Conservation (phyloP, 1,140 invertebrate species). For the Macrobrachium rosenbergii region DNA sequence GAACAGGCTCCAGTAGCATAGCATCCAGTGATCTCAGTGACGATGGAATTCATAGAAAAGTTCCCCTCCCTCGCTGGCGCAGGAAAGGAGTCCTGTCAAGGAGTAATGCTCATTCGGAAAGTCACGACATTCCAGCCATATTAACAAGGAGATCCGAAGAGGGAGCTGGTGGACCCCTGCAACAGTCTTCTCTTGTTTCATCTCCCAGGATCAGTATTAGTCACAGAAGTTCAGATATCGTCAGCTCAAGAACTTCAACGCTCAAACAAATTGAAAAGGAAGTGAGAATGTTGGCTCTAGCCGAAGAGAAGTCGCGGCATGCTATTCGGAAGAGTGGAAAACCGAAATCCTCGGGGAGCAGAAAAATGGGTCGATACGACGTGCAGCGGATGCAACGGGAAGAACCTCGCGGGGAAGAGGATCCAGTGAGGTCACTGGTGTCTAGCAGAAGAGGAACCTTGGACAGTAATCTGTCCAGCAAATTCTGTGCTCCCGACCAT, state of each 20-base stretch:
- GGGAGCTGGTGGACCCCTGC: not conserved
- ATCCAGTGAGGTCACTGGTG: not conserved
- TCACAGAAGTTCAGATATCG: slow-evolving; percentile 39
- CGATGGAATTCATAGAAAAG: not conserved
- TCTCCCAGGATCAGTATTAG: slow-evolving; percentile 34
- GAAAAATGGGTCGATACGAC: not conserved
- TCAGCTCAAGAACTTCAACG: slow-evolving; percentile 46
- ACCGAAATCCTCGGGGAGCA: not conserved
- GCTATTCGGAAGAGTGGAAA: not conserved
- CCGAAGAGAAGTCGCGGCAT: slow-evolving; percentile 41
- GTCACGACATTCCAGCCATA: slow-evolving; percentile 31
- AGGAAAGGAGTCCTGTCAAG: slow-evolving; percentile 1
- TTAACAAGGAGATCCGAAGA: slow-evolving; percentile 14
- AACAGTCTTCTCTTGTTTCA: slow-evolving; percentile 4
- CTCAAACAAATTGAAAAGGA: slow-evolving; percentile 45
- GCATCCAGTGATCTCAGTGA: slow-evolving; percentile 44
- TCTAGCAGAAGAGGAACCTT: not conserved
- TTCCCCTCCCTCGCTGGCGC: not conserved
- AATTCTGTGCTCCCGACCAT: not conserved
- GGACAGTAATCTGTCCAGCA: not conserved
- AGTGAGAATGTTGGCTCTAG: slow-evolving; percentile 31
- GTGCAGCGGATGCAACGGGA: not conserved
- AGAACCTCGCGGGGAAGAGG: slow-evolving; percentile 34
- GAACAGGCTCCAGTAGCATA: slow-evolving; percentile 41
- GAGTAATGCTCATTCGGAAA: not conserved